Evolutionary conservation across 2,888 invertebrate species (phyloP), one percentile per base, ranked within the genome.

Genomic region (Serrognathus titanus): DNA sequence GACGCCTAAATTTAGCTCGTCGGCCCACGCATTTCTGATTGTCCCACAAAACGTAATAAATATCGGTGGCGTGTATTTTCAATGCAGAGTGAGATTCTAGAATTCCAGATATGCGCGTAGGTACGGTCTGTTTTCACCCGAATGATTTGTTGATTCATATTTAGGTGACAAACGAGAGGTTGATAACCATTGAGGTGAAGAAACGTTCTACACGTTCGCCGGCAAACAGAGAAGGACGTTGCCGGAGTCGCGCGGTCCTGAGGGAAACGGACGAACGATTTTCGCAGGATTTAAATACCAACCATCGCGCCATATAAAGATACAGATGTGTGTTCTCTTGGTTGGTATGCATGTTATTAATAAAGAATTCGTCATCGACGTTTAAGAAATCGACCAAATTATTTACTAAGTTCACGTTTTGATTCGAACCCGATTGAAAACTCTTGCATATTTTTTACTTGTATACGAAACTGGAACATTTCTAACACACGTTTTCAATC

Each of bases 61-160:
- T 49, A 53, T 48, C 47, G n/a, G 24, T 31, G 46, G 13, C 24
- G 16, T 31, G 8, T n/a, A 46, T 46, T 46, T 20, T 46, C 16
- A 40, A 40, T 48, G 11, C 48, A 13, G 36, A 45, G 24, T 20
- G 24, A 40, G 46, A 50, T 52, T 61, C 59, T 63, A 59, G 61
- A 63, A 64, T 64, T 61, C 53, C 24, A 65, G 60, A 58, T 56
- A 63, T 63, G 63, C 64, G 64, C 64, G 64, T 64, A 61, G 64
- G 64, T 49, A 63, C 39, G 47, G 58, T 59, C 57, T 63, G 59
- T 59, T 59, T 63, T 58, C 60, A 55, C 57, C 57, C 46, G 41
- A 24, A 61, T 51, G 60, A 63, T 62, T 61, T 63, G 58, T 61
- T 51, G 52, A 52, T 53, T 53, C 56, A 49, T 56, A 61, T 62